These are phyloP conservation scores for Chanos chanos DNA, from an alignment of 2,797 vertebrate genomes.

Conservation along the genomic window DNA sequence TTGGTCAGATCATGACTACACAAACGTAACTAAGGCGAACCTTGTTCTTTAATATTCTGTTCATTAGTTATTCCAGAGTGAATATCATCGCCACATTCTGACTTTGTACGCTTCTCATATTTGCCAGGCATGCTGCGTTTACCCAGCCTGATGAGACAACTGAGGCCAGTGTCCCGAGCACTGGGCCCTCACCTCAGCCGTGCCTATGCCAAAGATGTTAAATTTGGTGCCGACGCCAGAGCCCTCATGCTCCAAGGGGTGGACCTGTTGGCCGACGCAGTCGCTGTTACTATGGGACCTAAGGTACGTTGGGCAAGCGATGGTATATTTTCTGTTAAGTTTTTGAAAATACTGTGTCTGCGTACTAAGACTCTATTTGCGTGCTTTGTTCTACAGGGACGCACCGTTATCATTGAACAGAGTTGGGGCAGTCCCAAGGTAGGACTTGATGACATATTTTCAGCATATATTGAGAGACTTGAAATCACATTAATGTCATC, in stretches of 20 bases:
- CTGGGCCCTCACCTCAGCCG: conserved; percentile 86
- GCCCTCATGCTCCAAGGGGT: conserved; percentile 98
- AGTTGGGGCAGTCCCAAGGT: conserved; percentile 98
- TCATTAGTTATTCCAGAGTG: too few relatives aligned
- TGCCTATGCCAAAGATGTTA: conserved; percentile 92
- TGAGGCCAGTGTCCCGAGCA: conserved; percentile 81
- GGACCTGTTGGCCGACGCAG: conserved; percentile 93
- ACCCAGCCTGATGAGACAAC: conserved; percentile 77
- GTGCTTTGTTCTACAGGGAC: too few relatives aligned
- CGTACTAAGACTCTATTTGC: too few relatives aligned
- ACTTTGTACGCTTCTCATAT: not conserved
- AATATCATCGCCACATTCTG: too few relatives aligned
- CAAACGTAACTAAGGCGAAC: too few relatives aligned
- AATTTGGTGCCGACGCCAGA: conserved; percentile 93
- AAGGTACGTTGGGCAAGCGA: conserved; percentile 81
- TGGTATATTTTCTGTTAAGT: too few relatives aligned
- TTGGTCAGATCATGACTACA: too few relatives aligned
- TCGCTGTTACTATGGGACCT: conserved; percentile 97
- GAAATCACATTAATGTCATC: too few relatives aligned
- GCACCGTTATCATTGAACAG: conserved; percentile 97
- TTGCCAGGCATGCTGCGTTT: conserved; percentile 86
- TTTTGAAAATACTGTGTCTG: too few relatives aligned
- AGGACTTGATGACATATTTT: too few relatives aligned
- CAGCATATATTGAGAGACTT: too few relatives aligned
- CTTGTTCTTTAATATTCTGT: too few relatives aligned